phyloP scores from a whole-genome alignment of 2,113 vertebrate species.

The Pollachius pollachius region DNA sequence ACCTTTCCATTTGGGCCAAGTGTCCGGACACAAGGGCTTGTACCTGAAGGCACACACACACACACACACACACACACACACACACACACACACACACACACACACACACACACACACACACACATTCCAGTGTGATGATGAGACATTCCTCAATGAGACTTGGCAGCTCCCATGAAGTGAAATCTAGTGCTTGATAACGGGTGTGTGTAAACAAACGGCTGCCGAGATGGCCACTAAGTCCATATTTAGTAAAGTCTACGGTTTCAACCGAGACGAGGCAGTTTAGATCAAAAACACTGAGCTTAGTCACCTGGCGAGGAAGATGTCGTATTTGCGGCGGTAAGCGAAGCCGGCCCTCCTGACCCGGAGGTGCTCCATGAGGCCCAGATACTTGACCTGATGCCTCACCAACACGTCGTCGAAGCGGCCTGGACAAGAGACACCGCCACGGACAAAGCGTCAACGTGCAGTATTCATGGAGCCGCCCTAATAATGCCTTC shows the following conservation, averaged over 20 bases:
- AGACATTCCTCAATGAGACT: too few species aligned
- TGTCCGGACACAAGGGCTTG: constrained; percentile 92
- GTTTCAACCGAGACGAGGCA: too few species aligned
- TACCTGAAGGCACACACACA: constrained; percentile 74
- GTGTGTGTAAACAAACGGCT: too few species aligned
- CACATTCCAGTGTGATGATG: background rate
- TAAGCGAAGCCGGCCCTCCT: constrained; percentile 92
- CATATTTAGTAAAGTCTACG: too few species aligned
- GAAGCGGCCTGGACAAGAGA: constrained; percentile 78
- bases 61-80: background rate
- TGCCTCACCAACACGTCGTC: constrained; percentile 87
- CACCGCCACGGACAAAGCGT: background rate
- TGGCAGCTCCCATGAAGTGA: too few species aligned
- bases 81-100: background rate
- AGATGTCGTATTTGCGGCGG: constrained; percentile 87
- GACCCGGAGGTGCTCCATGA: constrained; percentile 95
- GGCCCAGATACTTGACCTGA: constrained; percentile 94
- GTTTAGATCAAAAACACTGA: too few species aligned
- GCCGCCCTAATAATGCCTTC: background rate
- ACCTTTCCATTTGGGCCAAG: constrained; percentile 93
- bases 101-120: background rate
- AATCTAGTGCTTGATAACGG: too few species aligned
- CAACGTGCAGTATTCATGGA: constrained; percentile 4
- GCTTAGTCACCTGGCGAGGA: constrained; percentile 83
- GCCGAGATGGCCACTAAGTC: too few species aligned